Conservation (phyloP, 2,797 vertebrate species). For the Acanthis flammea region DNA sequence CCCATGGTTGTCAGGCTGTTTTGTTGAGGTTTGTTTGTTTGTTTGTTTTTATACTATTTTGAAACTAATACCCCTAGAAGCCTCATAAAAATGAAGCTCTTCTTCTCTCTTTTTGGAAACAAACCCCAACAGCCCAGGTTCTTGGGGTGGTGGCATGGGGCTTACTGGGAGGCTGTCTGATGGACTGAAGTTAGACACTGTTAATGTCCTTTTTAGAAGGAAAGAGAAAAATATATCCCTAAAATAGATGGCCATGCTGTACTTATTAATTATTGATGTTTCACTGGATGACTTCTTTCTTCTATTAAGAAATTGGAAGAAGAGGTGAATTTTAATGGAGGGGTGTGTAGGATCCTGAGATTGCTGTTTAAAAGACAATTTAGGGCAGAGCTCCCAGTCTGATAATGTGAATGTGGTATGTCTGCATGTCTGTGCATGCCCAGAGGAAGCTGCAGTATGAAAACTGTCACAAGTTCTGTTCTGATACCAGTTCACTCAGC, state of each 20-base stretch:
- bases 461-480: neutral
- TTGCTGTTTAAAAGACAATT: neutral
- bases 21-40: neutral
- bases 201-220: neutral
- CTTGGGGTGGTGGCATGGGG: accelerated
- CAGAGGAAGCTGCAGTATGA: neutral
- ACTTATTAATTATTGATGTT: conserved; percentile 19
- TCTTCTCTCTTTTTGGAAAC: neutral
- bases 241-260: neutral
- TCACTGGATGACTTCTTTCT: neutral
- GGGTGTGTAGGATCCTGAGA: neutral
- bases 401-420: neutral
- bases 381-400: neutral
- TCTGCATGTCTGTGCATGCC: neutral
- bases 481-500: neutral
- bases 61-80: neutral
- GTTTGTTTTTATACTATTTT: neutral
- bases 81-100: neutral
- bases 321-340: neutral
- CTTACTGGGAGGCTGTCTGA: neutral
- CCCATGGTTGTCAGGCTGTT: neutral
- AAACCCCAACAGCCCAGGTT: neutral
- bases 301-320: neutral
- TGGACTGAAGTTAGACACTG: neutral
- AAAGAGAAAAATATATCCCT: neutral